Percentiles rank a stretch among this genome's conserved stretches.
Evolutionary conservation across 92 coral and sea anemone species (phyloP).

Genomic region (Epizoanthus illoricatus): DNA sequence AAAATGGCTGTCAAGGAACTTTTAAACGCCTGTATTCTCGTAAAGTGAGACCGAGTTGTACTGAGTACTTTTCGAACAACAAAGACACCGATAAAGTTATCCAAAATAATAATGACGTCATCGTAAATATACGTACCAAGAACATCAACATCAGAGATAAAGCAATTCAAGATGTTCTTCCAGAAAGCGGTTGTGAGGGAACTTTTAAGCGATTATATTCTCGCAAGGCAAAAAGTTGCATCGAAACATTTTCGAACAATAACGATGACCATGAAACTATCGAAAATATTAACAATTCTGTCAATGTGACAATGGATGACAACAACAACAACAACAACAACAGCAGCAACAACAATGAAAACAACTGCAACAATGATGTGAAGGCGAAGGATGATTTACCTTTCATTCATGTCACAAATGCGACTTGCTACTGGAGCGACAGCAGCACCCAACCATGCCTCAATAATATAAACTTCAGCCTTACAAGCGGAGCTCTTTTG

Average conservation of each 20-base stretch:
- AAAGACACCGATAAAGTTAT: background rate
- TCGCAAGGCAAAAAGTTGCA: background rate
- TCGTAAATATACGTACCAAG: no score
- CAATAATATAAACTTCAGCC: slow-evolving; percentile 26
- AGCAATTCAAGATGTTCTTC: slow-evolving; percentile 9
- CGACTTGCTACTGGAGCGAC: slow-evolving; percentile 30
- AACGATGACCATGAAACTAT: background rate
- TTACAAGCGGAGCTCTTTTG: slow-evolving; percentile 30
- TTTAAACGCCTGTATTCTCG: slow-evolving; percentile 34
- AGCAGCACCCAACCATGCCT: slow-evolving; percentile 20
- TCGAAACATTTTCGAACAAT: background rate
- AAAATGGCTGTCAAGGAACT: slow-evolving; percentile 19
- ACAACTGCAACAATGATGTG: background rate
- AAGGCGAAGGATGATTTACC: background rate
- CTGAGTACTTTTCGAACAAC: background rate
- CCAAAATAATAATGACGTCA: no score
- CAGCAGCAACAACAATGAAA: background rate
- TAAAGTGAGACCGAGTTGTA: background rate
- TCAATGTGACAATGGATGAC: background rate
- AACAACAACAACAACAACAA: background rate
- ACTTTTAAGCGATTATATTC: slow-evolving; percentile 26
- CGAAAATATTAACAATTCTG: background rate
- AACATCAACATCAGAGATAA: background rate
- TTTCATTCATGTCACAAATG: slow-evolving; percentile 23
- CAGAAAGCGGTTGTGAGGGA: slow-evolving; percentile 21